Conservation (phyloP, 2,113 vertebrate genomes). For the Saguinus imperator region DNA sequence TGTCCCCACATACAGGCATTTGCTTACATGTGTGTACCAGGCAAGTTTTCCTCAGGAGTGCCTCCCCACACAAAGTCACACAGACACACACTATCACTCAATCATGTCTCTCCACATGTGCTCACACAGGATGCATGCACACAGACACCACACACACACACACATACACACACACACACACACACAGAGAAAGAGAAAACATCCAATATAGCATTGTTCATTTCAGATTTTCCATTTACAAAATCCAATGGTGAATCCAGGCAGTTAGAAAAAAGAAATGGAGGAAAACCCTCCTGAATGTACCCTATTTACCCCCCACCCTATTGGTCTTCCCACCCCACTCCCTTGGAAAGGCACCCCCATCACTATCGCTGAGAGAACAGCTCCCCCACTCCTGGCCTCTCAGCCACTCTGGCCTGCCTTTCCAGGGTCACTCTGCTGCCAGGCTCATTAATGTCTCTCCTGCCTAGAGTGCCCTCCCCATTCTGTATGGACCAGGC, state of each 20-base stretch:
- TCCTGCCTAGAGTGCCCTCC: conserved; percentile 52
- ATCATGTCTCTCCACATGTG: conserved; percentile 7
- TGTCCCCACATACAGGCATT: conserved; percentile 41
- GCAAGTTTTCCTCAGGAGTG: conserved; percentile 34
- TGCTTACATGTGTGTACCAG: conserved; percentile 46
- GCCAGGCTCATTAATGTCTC: conserved; percentile 60
- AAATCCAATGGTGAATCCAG: conserved; percentile 78
- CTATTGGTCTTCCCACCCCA: conserved; percentile 49
- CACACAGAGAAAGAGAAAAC: conserved; percentile 66
- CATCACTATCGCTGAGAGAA: conserved; percentile 73
- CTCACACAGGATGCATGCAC: conserved; percentile 25
- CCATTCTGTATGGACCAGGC: conserved; percentile 58
- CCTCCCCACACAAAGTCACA: conserved; percentile 47
- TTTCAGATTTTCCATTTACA: conserved; percentile 79
- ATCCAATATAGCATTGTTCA: conserved; percentile 74
- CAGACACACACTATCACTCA: conserved; percentile 43
- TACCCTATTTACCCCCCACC: conserved; percentile 59
- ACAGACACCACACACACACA: neutral
- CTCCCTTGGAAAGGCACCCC: conserved; percentile 68
- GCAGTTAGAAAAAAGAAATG: conserved; percentile 77
- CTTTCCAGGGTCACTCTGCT: conserved; percentile 58
- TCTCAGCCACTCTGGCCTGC: conserved; percentile 69
- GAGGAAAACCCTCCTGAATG: conserved; percentile 71
- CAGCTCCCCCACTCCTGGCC: conserved; percentile 6
- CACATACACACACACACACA: neutral